These are phyloP conservation scores for Platycercus adscitus DNA, from an alignment of 2,113 vertebrate species.

Conservation along the genomic window DNA sequence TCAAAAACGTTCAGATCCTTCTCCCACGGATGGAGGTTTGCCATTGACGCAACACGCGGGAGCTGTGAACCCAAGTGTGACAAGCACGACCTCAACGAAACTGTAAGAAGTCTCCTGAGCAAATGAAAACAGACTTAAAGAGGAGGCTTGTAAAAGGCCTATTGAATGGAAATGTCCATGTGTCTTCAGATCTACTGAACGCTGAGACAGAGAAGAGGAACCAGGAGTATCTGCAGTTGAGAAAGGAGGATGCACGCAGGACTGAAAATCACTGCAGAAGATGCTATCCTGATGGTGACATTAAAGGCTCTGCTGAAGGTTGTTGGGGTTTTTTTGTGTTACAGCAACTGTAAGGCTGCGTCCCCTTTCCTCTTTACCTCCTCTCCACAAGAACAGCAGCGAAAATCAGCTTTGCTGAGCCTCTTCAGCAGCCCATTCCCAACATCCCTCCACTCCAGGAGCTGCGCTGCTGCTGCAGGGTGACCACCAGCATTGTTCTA, in stretches of 20 bases:
- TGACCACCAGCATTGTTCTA: background rate
- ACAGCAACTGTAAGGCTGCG: background rate
- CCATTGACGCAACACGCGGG: background rate
- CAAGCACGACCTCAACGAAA: background rate
- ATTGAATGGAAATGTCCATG: background rate
- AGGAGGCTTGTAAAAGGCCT: background rate
- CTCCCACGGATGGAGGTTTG: background rate
- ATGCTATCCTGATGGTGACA: background rate
- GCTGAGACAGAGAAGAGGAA: background rate
- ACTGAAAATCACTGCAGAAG: background rate
- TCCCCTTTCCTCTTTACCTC: background rate
- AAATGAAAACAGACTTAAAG: background rate
- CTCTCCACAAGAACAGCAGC: background rate
- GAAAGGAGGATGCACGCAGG: background rate
- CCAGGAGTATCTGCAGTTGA: background rate
- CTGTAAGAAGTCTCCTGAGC: background rate
- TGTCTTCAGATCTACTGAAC: background rate
- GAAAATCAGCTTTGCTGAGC: background rate
- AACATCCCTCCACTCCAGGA: background rate
- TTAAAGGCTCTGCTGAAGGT: background rate
- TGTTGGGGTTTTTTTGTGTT: background rate
- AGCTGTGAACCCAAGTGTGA: slow-evolving; percentile 26
- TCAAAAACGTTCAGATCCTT: background rate
- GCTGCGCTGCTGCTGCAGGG: background rate
- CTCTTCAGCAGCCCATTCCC: background rate